Evolutionary conservation across 2,888 invertebrate genomes (phyloP), one percentile per base, ranked within the genome.

Genomic region (Protophormia terraenovae): DNA sequence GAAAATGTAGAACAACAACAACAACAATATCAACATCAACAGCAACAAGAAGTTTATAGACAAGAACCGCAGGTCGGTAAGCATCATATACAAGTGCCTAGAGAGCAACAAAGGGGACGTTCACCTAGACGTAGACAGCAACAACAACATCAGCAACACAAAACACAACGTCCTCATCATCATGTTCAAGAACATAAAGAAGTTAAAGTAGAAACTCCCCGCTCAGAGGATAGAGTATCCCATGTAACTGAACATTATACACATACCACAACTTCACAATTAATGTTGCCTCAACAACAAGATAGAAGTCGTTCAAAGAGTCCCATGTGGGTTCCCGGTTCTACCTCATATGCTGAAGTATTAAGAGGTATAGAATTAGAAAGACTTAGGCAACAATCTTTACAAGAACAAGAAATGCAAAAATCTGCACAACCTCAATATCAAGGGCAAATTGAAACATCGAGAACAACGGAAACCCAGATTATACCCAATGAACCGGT

Each of bases 331-430:
- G 91, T 93, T 55, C 95, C 95, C 3, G 96, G 96, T 35, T 95
- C 95, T 27, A 95, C 96, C 64, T 95, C 96, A 62, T 97, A 97
- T 91, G 96, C 97, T 64, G 96, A 96, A 92, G 95, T 97, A 86
- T 94, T 97, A 84, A 94, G 95, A 88, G 96, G 97, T 8, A 91
- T 93, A 89, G 92, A 92, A 87, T 71, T 92, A 19, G 91, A 91
- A 73, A 89, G 90, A 5, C 79, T 90, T 29, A 88, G 89, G 16
- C 82, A 82, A 45, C 58, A 62, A 87, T 87, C 32, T 83, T 86
- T 84, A 67, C 87, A 38, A 4, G 83, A 77, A 32, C 47, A 47
- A 19, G 41, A 45, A n/a, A 41, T 3, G 1, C 32, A 53, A 3
- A 14, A 64, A 12, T 4, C 5, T 27, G 22, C 14, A 24, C 78